A percentile compares a stretch with the other conserved stretches of the same genome.
phyloP scores from a whole-genome alignment of 2,888 invertebrate species.

The Lutraria lutraria region DNA sequence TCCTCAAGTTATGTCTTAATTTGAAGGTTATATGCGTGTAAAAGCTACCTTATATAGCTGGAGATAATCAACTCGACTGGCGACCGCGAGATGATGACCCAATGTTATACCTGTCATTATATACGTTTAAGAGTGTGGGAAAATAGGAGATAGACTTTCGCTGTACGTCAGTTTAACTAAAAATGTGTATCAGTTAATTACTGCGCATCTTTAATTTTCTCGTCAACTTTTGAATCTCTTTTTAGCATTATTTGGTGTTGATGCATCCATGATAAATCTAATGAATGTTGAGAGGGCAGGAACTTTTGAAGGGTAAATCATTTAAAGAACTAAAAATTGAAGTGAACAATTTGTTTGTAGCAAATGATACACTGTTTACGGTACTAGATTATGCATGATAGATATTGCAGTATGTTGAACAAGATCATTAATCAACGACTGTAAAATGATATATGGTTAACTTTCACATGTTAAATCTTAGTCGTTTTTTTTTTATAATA shows the following conservation, averaged over 20 bases:
- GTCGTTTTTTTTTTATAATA: neutral
- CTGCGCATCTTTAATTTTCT: slow-evolving; percentile 3
- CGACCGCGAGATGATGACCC: slow-evolving; percentile 56
- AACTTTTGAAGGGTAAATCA: neutral
- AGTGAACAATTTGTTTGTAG: neutral
- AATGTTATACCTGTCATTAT: slow-evolving; percentile 58
- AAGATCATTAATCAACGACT: neutral
- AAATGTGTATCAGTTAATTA: slow-evolving; percentile 36
- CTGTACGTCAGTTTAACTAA: slow-evolving; percentile 29
- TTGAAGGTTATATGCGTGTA: slow-evolving; percentile 18
- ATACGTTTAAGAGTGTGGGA: slow-evolving; percentile 63
- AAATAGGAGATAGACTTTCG: slow-evolving; percentile 49
- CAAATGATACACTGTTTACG: neutral
- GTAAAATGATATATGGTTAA: slow-evolving; percentile 13
- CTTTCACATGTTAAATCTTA: slow-evolving; percentile 27
- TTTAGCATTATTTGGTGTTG: neutral
- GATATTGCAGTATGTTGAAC: neutral
- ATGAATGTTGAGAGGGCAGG: neutral
- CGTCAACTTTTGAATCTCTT: neutral
- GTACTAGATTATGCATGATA: slow-evolving; percentile 6
- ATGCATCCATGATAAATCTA: neutral
- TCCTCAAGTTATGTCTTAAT: slow-evolving; percentile 20
- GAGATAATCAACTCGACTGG: slow-evolving; percentile 52
- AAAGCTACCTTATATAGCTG: slow-evolving; percentile 37
- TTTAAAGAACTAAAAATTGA: neutral